These are phyloP conservation scores for Xylocampa areola DNA, from an alignment of 2,888 invertebrate species.

Conservation along the genomic window DNA sequence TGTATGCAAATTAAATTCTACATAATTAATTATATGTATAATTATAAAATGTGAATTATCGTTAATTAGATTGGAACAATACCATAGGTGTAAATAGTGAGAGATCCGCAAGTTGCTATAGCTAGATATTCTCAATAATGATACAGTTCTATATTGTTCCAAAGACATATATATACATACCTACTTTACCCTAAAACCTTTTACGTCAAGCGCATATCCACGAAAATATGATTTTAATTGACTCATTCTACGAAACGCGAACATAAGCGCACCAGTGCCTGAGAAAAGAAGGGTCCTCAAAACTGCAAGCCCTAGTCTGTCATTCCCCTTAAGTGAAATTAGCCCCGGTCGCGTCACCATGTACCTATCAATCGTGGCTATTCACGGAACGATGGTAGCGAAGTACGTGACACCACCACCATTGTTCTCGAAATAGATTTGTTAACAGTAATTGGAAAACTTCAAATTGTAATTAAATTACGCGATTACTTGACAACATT, in stretches of 20 bases:
- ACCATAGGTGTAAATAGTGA: slow-evolving; percentile 14
- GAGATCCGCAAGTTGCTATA: slow-evolving; percentile 8
- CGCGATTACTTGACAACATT: slow-evolving; percentile 6
- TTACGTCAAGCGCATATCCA: too few species aligned
- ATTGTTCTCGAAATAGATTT: slow-evolving; percentile 46
- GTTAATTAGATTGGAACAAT: slow-evolving; percentile 17
- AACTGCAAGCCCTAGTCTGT: slow-evolving; percentile 7
- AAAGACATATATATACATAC: too few species aligned
- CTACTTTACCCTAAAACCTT: too few species aligned
- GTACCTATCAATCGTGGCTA: slow-evolving; percentile 46
- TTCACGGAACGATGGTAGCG: slow-evolving; percentile 32
- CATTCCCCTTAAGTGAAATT: slow-evolving; percentile 19
- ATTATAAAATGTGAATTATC: slow-evolving; percentile 23
- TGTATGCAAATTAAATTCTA: too few species aligned
- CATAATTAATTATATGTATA: too few species aligned
- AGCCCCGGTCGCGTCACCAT: slow-evolving; percentile 32
- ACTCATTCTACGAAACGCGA: too few species aligned
- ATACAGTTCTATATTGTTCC: not conserved
- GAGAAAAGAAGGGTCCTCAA: too few species aligned
- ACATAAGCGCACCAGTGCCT: too few species aligned
- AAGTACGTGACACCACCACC: slow-evolving; percentile 44
- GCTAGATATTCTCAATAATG: slow-evolving; percentile 6
- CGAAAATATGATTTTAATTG: too few species aligned
- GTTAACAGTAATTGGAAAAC: slow-evolving; percentile 18
- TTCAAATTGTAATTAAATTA: slow-evolving; percentile 27